These are phyloP conservation scores for Sapajus apella DNA, from an alignment of 2,113 vertebrate genomes.

Conservation along the genomic window DNA sequence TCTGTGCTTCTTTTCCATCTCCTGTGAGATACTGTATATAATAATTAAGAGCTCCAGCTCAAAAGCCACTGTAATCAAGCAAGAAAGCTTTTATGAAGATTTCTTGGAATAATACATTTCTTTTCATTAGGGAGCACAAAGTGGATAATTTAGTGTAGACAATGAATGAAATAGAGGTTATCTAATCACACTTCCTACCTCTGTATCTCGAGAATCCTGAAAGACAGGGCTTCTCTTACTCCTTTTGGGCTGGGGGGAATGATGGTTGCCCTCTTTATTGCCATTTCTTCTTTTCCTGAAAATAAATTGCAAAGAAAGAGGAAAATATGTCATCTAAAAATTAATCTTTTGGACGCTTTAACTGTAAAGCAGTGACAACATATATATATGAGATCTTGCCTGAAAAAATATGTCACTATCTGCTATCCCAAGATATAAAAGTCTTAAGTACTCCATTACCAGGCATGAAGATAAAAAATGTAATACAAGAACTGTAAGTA, in stretches of 20 bases:
- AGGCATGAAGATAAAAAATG: not conserved
- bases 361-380: not conserved
- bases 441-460: not conserved
- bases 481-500: not conserved
- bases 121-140: not conserved
- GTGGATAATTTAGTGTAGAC: not conserved
- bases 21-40: not conserved
- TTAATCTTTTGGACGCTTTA: not conserved
- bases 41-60: not conserved
- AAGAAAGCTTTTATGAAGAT: not conserved
- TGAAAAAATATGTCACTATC: not conserved
- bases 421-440: not conserved
- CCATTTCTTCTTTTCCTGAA: slow-evolving; percentile 81
- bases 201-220: slow-evolving; percentile 43
- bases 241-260: not conserved
- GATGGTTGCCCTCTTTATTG: not conserved
- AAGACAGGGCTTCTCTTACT: not conserved
- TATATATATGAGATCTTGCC: not conserved
- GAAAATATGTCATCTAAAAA: not conserved
- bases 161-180: slow-evolving; percentile 67
- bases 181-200: slow-evolving; percentile 85
- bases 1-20: not conserved
- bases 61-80: not conserved
- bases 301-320: not conserved
- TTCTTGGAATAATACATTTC: not conserved